Evolutionary conservation across 2,113 vertebrate genomes (phyloP).

Genomic region (Centropristis striata): DNA sequence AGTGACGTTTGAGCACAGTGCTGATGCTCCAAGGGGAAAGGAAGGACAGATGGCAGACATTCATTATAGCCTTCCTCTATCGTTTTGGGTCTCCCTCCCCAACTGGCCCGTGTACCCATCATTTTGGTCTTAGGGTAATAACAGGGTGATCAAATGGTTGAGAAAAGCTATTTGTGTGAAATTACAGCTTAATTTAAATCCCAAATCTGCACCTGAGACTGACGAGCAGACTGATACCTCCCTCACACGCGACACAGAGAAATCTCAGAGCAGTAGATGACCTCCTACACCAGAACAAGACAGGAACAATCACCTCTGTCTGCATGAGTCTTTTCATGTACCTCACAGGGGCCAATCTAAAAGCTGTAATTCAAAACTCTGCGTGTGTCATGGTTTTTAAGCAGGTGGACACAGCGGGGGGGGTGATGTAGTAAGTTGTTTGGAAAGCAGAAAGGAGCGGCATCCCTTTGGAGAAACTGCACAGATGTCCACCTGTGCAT

Average conservation of each 20-base stretch:
- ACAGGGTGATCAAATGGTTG: slow-evolving; percentile 41
- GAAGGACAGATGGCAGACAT: slow-evolving; percentile 51
- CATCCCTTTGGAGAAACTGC: neutral
- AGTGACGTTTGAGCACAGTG: slow-evolving; percentile 5
- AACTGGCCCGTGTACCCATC: neutral
- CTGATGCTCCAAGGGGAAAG: slow-evolving; percentile 29
- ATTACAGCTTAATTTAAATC: slow-evolving; percentile 47
- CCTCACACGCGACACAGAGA: neutral
- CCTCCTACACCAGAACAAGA: neutral
- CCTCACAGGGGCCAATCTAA: slow-evolving; percentile 3
- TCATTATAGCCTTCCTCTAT: slow-evolving; percentile 40
- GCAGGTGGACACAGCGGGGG: slow-evolving; percentile 2
- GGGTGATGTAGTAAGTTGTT: slow-evolving; percentile 25
- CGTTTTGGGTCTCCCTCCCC: slow-evolving; percentile 27
- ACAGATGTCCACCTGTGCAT: slow-evolving; percentile 33
- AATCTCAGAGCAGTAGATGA: slow-evolving; percentile 4
- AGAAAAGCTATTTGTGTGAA: slow-evolving; percentile 43
- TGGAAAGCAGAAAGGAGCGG: slow-evolving; percentile 10
- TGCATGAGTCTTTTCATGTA: neutral
- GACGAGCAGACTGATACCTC: slow-evolving; percentile 35
- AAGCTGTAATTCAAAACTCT: slow-evolving; percentile 4
- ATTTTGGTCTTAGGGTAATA: slow-evolving; percentile 27
- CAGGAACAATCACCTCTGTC: neutral
- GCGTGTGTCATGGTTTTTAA: neutral
- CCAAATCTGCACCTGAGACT: slow-evolving; percentile 49